Evolutionary conservation across 2,113 vertebrate genomes (phyloP), one percentile per base, ranked within the genome.

Genomic region (Acanthisitta chloris): DNA sequence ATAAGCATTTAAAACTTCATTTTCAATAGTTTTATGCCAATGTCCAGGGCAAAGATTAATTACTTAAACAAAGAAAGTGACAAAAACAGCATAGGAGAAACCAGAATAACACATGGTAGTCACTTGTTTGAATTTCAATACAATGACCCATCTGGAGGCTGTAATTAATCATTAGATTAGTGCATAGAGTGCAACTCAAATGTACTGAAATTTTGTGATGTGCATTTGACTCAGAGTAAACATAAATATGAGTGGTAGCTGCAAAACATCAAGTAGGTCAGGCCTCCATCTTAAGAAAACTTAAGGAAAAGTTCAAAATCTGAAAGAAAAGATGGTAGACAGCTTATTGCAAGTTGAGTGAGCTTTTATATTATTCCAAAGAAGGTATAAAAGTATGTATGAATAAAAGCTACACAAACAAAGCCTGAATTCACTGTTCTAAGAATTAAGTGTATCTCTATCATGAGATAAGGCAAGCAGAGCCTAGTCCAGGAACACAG

Each of bases 331-430:
- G 4, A 4, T 8, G 11, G 3, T 12, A 28, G 46, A 25, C 10
- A 42, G 21, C 10, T 49, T 8, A 66, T 21, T 42, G 28, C 21
- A 66, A 66, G 6, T 24, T 90, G 34, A 28, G 5, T 28, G 26
- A 59, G 7, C 5, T 84, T 14, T 59, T 40, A 3, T 7, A 8
- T 78, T 71, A 43, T 16, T 10, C 34, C 7, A 7, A 69, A 74
- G 57, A 46, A 38, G 4, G 13, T 12, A 26, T 8, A 38, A 57
- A 90, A 34, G 2, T 66, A 28, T 1, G 0, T 24, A 9, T 15
- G 3, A 76, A 54, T 64, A 25, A 49, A 55, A 26, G 5, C 18
- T 52, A 6, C 2, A 2, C 9, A 38, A 17, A 8, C 40, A 52
- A 13, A 42, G 25, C 6, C 3, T 33, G 20, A 45, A 36, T 38